Evolutionary conservation across 2,797 vertebrate genomes (phyloP).

Genomic region (Mormyrops boulengeri): DNA sequence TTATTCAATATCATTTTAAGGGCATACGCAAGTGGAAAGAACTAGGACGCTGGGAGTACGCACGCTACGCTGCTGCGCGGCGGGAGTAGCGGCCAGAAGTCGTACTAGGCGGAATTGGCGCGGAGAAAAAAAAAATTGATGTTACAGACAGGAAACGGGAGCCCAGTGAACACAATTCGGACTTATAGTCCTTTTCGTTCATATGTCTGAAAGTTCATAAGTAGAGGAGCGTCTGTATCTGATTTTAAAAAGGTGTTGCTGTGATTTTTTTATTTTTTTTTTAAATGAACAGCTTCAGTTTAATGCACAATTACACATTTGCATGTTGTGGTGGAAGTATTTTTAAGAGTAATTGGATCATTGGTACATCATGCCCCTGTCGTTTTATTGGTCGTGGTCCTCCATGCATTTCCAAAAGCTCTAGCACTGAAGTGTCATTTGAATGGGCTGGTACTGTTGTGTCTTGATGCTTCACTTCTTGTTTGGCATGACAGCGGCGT

Average conservation of each 20-base stretch:
- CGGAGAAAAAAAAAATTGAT: background rate
- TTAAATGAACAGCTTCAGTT: conserved; percentile 8
- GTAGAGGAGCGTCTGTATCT: background rate
- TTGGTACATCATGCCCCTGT: background rate
- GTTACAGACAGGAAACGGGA: background rate
- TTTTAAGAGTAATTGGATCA: background rate
- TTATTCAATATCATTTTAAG: background rate
- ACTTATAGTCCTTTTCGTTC: background rate
- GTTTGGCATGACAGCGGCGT: background rate
- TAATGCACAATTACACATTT: background rate
- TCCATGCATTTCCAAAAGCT: background rate
- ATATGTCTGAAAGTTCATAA: background rate
- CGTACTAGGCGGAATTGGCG: background rate
- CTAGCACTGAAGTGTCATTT: background rate
- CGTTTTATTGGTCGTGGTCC: background rate
- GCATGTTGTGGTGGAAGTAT: background rate
- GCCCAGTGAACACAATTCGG: background rate
- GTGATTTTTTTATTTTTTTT: background rate
- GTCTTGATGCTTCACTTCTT: background rate
- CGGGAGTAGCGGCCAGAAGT: background rate
- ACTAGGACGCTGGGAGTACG: background rate
- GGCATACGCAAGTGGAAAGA: background rate
- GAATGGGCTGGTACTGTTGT: background rate
- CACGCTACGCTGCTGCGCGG: background rate
- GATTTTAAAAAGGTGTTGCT: background rate